phyloP scores from a whole-genome alignment of 2,888 invertebrate genomes.

The Cynaeus angustus region DNA sequence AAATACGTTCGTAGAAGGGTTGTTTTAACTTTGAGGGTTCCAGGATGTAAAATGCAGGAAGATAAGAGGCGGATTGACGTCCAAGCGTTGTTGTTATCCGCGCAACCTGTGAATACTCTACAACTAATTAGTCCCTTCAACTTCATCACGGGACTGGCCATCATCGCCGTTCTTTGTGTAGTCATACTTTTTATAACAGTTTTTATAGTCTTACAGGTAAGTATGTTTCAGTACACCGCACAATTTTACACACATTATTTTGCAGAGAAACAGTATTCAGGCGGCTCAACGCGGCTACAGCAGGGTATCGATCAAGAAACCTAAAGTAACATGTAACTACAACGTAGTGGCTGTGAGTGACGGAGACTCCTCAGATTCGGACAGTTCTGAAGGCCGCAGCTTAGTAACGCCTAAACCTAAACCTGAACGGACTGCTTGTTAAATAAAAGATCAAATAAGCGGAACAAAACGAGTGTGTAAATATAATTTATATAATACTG shows the following conservation, averaged over 20 bases:
- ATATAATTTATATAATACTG: slow-evolving; percentile 58
- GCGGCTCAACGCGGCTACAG: slow-evolving; percentile 67
- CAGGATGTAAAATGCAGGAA: slow-evolving; percentile 70
- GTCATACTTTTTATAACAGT: slow-evolving; percentile 82
- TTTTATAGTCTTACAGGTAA: slow-evolving; percentile 83
- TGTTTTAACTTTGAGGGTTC: slow-evolving; percentile 45
- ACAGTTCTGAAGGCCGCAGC: slow-evolving; percentile 68
- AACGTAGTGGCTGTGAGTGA: slow-evolving; percentile 71
- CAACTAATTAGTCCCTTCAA: slow-evolving; percentile 74
- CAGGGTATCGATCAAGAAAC: slow-evolving; percentile 71
- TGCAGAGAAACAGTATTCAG: slow-evolving; percentile 69
- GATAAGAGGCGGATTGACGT: slow-evolving; percentile 70
- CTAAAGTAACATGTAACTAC: slow-evolving; percentile 72
- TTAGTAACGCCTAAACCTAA: slow-evolving; percentile 65
- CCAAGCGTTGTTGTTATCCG: slow-evolving; percentile 68
- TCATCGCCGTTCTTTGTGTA: slow-evolving; percentile 80
- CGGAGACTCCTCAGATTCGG: slow-evolving; percentile 69
- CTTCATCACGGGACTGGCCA: slow-evolving; percentile 79
- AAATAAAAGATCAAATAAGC: slow-evolving; percentile 51
- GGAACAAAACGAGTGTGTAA: slow-evolving; percentile 56
- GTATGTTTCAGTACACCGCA: no score
- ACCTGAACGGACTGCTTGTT: slow-evolving; percentile 68
- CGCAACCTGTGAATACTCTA: slow-evolving; percentile 69
- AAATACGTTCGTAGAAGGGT: background rate
- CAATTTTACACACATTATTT: no score